A percentile compares a stretch with the other conserved stretches of the same genome.
Evolutionary conservation across 2,888 invertebrate species (phyloP).

Genomic region (Sinotaia quadrata): DNA sequence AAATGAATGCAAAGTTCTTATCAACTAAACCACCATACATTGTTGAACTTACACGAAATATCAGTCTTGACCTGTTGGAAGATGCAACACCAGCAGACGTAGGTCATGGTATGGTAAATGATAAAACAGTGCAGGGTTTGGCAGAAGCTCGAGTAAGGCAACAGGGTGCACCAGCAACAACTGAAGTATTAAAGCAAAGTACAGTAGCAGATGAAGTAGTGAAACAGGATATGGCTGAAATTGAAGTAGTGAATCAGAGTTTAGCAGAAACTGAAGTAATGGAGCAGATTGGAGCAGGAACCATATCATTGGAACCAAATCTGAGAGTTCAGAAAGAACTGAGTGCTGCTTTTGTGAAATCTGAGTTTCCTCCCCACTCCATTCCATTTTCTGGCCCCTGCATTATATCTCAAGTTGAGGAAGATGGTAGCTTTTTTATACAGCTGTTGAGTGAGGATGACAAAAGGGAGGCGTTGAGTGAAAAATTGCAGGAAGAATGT

Average conservation of each 20-base stretch:
- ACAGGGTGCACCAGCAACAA: too few relatives aligned
- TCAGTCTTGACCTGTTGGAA: slow-evolving; percentile 38
- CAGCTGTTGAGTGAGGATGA: slow-evolving; percentile 44
- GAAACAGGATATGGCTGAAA: neutral
- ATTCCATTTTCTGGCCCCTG: slow-evolving; percentile 33
- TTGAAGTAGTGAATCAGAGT: neutral
- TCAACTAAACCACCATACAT: slow-evolving; percentile 31
- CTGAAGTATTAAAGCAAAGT: too few relatives aligned
- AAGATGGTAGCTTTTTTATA: slow-evolving; percentile 48
- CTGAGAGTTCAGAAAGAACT: too few relatives aligned
- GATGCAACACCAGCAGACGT: slow-evolving; percentile 1
- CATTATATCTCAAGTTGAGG: slow-evolving; percentile 47
- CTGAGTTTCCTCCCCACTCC: slow-evolving; percentile 30
- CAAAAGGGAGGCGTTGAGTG: slow-evolving; percentile 43
- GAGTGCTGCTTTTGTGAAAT: too few relatives aligned
- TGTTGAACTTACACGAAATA: slow-evolving; percentile 39
- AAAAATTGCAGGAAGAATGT: slow-evolving; percentile 36
- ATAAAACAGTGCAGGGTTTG: neutral
- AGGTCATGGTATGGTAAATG: neutral
- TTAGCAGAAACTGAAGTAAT: neutral
- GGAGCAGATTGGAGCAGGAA: neutral
- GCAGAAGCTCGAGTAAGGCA: too few relatives aligned
- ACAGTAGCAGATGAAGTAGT: neutral
- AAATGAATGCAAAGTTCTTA: slow-evolving; percentile 36
- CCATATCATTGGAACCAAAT: neutral